phyloP scores from a whole-genome alignment of 2,797 vertebrate genomes.

The Poliocrania exsul region DNA sequence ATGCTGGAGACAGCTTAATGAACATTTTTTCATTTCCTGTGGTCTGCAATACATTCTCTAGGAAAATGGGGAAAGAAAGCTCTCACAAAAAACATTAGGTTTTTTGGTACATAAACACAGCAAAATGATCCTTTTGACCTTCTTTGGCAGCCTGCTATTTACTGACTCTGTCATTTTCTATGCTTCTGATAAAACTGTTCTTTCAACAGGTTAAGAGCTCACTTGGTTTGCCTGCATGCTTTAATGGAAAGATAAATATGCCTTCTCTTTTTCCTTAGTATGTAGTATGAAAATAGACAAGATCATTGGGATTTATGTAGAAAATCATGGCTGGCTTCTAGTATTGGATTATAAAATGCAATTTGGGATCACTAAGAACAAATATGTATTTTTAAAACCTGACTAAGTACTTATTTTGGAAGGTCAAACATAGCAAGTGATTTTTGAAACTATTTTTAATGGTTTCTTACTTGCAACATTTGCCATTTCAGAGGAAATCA shows the following conservation, averaged over 20 bases:
- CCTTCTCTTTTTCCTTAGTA: not conserved
- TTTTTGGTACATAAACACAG: not conserved
- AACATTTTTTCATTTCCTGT: conserved; percentile 40
- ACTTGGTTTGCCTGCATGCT: not conserved
- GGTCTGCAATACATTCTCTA: not conserved
- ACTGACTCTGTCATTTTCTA: not conserved
- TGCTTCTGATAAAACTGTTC: not conserved
- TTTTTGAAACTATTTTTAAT: not conserved
- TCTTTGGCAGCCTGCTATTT: not conserved
- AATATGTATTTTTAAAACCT: not conserved
- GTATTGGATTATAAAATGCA: not conserved
- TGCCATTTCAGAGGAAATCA: not conserved
- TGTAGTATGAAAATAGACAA: not conserved
- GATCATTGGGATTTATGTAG: not conserved
- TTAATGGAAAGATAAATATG: not conserved
- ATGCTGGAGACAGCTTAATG: not conserved
- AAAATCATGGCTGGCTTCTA: not conserved
- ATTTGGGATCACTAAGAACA: not conserved
- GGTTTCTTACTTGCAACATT: not conserved
- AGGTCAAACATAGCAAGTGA: not conserved
- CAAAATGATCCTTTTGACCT: not conserved
- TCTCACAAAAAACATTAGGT: not conserved
- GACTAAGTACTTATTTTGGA: not conserved
- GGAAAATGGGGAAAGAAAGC: not conserved
- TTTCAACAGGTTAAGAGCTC: not conserved